Conservation (phyloP, 2,797 vertebrate species). For the Hippocampus kuda region DNA sequence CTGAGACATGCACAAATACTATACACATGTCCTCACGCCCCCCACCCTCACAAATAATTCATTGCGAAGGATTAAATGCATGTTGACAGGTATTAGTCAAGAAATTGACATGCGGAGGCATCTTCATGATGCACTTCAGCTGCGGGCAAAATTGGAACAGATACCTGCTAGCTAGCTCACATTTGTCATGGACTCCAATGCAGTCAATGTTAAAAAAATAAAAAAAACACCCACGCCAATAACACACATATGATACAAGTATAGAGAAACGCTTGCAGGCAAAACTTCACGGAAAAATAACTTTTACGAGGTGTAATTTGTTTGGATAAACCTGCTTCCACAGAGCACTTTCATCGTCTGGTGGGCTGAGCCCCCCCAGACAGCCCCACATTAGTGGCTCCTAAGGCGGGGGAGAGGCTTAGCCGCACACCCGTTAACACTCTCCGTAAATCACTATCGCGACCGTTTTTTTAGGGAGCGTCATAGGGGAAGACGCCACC, state of each 20-base stretch:
- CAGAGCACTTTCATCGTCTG: slow-evolving; percentile 35
- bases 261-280: not conserved
- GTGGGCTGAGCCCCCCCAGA: slow-evolving; percentile 15
- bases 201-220: not conserved
- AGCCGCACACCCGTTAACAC: slow-evolving; percentile 21
- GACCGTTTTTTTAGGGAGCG: not conserved
- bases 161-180: slow-evolving; percentile 1
- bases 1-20: not conserved
- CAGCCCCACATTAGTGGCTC: slow-evolving; percentile 23
- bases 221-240: not conserved
- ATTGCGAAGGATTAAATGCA: not conserved
- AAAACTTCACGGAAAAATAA: not conserved
- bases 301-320: not conserved
- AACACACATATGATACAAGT: slow-evolving; percentile 6
- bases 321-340: slow-evolving; percentile 11
- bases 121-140: not conserved
- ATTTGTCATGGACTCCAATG: not conserved
- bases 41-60: not conserved
- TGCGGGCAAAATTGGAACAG: not conserved
- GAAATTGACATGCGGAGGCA: not conserved
- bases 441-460: slow-evolving; percentile 28
- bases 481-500: not conserved
- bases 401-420: slow-evolving; percentile 36
- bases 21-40: not conserved
- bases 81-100: not conserved